Evolutionary conservation across 2,888 invertebrate genomes (phyloP), one percentile per base, ranked within the genome.

Genomic region (Nysson spinosus): DNA sequence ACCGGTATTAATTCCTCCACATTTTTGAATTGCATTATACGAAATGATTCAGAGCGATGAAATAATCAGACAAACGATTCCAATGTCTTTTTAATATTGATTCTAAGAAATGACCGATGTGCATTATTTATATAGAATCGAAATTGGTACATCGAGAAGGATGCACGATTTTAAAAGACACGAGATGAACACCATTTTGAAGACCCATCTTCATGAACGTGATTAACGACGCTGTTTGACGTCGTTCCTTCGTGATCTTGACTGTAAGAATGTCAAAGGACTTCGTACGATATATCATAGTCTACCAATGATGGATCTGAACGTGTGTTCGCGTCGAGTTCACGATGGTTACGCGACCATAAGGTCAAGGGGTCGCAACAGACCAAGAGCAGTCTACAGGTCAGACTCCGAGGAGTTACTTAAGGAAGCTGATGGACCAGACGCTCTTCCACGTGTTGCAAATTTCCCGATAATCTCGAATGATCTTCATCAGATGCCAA

Each of bases 341-440:
- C 93, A 95, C 87, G 95, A 96, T 87, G 95, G 95, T 54, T 96
- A 94, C 88, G 95, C 95, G 47, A 96, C 95, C n/a, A 94, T 96
- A 76, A 89, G 94, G 60, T 90, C 93, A 9, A 91, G 89, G 19
- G 89, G 87, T 17, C 88, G 89, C 2, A 81, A 65, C 54, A 69
- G 85, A 42, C 83, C 84, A 0, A 77, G 83, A 14, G 80, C 83
- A 5, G 71, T 85, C n/a, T 85, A 84, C 60, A 72, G 83, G 52
- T 83, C 83, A 5, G 84, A 84, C 54, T 84, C 84, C 1, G 82
- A 85, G 43, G 84, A 84, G 44, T 52, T 82, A 6, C 60, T 84
- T 6, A 82, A 85, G 40, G 82, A 83, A n/a, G 51, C 77, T 3
- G 79, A 64, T 6, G 83, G 79, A 14, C 79, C 83, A 6, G 83